These are phyloP conservation scores for Noctua comes DNA, from an alignment of 2,888 invertebrate species.

Conservation along the genomic window DNA sequence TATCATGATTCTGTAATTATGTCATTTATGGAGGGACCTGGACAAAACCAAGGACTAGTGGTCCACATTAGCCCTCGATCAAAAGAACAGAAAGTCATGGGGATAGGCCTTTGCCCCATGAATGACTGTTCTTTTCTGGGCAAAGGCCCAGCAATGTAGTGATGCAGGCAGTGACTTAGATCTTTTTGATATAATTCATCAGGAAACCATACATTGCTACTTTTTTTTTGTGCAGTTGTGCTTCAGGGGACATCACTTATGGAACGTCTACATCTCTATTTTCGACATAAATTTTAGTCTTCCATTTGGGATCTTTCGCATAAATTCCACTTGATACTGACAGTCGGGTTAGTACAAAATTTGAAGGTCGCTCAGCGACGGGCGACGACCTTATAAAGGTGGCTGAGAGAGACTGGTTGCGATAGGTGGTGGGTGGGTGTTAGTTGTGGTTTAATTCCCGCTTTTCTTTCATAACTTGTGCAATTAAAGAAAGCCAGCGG, in stretches of 20 bases:
- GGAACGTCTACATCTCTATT: background rate
- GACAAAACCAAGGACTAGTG: background rate
- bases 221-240: background rate
- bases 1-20: too few species aligned
- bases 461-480: constrained; percentile 15
- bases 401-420: background rate
- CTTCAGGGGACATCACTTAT: background rate
- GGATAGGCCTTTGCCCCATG: background rate
- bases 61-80: background rate
- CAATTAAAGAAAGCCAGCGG: constrained; percentile 14
- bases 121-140: background rate
- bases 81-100: background rate
- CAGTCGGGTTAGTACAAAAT: background rate
- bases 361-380: background rate
- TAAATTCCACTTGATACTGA: background rate
- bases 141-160: background rate
- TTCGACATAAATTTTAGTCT: background rate
- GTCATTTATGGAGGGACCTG: background rate
- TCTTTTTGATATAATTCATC: background rate
- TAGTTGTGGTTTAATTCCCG: background rate
- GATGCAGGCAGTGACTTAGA: background rate
- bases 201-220: background rate
- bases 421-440: background rate
- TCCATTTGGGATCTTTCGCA: background rate
- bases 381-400: background rate